phyloP scores from a whole-genome alignment of 1,140 invertebrate species.

The Drosophila albomicans region DNA sequence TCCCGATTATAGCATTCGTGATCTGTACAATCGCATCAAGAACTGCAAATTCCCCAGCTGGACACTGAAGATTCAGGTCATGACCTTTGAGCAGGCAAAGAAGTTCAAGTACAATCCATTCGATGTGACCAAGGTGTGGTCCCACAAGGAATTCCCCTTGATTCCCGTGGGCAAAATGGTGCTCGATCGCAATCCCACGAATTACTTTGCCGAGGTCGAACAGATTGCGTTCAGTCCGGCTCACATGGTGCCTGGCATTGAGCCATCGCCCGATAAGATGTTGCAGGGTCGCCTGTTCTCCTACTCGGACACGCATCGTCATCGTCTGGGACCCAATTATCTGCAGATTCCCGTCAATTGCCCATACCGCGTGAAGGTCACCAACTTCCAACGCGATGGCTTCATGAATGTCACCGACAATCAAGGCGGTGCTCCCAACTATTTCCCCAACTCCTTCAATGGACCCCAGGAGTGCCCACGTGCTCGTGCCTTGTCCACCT shows the following conservation, averaged over 20 bases:
- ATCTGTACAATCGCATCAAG: conserved; percentile 96
- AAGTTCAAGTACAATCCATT: conserved; percentile 94
- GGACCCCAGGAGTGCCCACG: conserved; percentile 89
- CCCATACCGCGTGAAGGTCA: conserved; percentile 89
- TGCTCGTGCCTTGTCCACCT: conserved; percentile 86
- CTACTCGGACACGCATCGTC: conserved; percentile 97
- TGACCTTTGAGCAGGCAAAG: conserved; percentile 91
- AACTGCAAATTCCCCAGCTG: conserved; percentile 93
- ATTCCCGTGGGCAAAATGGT: conserved; percentile 96
- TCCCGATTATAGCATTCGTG: conserved; percentile 95
- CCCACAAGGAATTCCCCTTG: conserved; percentile 95
- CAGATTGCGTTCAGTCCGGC: conserved; percentile 97
- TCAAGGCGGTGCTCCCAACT: conserved; percentile 95
- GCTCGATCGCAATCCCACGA: conserved; percentile 94
- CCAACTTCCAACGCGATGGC: conserved; percentile 96
- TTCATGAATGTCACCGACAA: conserved; percentile 88
- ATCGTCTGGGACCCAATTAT: conserved; percentile 97
- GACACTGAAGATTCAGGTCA: conserved; percentile 92
- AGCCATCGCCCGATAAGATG: conserved; percentile 97
- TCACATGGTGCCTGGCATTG: conserved; percentile 96
- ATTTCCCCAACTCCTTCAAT: conserved; percentile 97
- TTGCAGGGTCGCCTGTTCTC: conserved; percentile 97
- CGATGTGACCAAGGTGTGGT: conserved; percentile 97
- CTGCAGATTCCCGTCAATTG: conserved; percentile 98
- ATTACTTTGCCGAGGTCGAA: conserved; percentile 98